Base-by-base conservation (phyloP, 2,888 invertebrate species). In the Zele albiditarsus region DNA sequence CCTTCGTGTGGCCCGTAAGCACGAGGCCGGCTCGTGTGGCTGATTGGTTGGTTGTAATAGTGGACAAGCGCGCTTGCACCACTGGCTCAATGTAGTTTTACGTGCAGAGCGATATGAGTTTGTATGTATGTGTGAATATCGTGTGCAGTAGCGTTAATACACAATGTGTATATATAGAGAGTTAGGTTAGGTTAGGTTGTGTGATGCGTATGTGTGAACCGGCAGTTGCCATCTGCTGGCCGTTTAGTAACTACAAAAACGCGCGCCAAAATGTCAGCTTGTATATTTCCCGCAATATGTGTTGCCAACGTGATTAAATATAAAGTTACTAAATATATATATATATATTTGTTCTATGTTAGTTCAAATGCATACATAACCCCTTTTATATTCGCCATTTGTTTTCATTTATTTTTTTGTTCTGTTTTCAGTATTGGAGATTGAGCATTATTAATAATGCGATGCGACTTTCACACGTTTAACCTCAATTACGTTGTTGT, bases 151-250 rank as follows among this genome's bases (percentile, higher is more conserved):
- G 5, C n/a, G 46, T 46, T n/a, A 16, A 53, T 53, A 20, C 8
- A 20, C n/a, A 53, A n/a, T 53, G 20, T 53, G 20, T 53, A 68
- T 70, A 31, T 31, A 31, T 38, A 38, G 38, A 38, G 38, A n/a
- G 38, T 38, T 6, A 38, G 12, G 38, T 70, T 69, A 60, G n/a
- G 68, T 31, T 70, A 65, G 73, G 71, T 73, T 70, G 28, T 77
- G 74, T 74, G 70, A 65, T 74, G 77, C 57, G 62, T 74, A 79
- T 80, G 79, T 78, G 79, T 81, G 78, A 79, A 80, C 85, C 86
- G 87, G 87, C 82, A 84, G 80, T 81, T 85, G 88, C 88, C 89
- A 88, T 88, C 89, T 88, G 86, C 84, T 85, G 88, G 88, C 82
- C 81, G 80, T 68, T 71, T 71, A 42, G 71, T 77, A 81, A 88